These are phyloP conservation scores for Dermatemys mawii DNA, from an alignment of 2,113 vertebrate species.

Conservation along the genomic window DNA sequence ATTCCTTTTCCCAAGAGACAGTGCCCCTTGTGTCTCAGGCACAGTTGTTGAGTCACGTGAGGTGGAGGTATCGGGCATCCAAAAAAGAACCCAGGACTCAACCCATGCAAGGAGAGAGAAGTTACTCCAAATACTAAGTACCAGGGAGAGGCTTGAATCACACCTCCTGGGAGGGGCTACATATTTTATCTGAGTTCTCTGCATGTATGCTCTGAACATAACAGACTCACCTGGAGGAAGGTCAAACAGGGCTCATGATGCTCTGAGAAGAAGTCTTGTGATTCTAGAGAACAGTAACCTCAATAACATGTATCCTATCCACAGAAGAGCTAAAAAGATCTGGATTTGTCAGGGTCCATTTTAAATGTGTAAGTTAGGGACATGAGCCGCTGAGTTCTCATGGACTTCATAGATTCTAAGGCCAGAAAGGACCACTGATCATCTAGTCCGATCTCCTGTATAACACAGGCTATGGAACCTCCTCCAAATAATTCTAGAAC, in stretches of 20 bases:
- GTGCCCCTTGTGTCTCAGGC: no score
- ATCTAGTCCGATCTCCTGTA: neutral
- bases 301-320: fast-evolving
- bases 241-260: neutral
- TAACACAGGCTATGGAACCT: neutral
- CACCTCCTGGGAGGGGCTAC: no score
- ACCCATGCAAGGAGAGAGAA: no score
- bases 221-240: neutral
- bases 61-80: no score
- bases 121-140: no score
- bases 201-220: neutral
- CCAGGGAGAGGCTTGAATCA: no score
- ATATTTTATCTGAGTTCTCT: neutral
- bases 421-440: neutral
- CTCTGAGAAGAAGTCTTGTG: neutral
- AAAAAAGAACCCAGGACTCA: no score
- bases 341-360: fast-evolving
- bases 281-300: fast-evolving
- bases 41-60: no score
- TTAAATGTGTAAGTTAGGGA: fast-evolving
- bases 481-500: neutral
- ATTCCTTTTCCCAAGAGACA: no score
- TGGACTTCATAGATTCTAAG: neutral
- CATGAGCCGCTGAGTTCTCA: fast-evolving
- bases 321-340: fast-evolving